A percentile compares a stretch with the other conserved stretches of the same genome.
These are phyloP conservation scores for Enteromius paludinosus DNA, from an alignment of 2,797 vertebrate genomes.

Conservation along the genomic window DNA sequence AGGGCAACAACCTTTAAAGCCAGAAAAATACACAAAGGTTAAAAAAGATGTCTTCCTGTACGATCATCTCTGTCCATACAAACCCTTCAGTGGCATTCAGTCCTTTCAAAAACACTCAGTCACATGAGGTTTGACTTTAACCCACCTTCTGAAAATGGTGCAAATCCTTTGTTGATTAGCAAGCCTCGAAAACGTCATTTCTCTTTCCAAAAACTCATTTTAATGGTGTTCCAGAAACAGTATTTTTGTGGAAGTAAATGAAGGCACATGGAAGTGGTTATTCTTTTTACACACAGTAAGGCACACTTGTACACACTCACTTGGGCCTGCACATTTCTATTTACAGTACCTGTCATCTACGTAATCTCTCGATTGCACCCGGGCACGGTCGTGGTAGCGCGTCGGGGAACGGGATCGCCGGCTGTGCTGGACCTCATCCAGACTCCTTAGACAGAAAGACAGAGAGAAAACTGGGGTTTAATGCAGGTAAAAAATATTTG, in stretches of 20 bases:
- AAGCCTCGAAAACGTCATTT: neutral
- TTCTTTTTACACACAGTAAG: neutral
- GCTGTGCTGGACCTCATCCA: slow-evolving; percentile 94
- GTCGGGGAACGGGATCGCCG: slow-evolving; percentile 94
- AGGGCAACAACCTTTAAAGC: slow-evolving; percentile 42
- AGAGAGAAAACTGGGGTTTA: neutral
- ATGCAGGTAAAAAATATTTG: neutral
- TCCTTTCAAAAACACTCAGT: neutral
- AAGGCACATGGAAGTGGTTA: slow-evolving; percentile 11
- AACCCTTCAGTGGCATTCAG: neutral
- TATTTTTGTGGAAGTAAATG: slow-evolving; percentile 5
- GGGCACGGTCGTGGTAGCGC: slow-evolving; percentile 88
- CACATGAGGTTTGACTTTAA: neutral
- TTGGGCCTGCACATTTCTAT: neutral
- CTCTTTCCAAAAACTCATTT: slow-evolving; percentile 7
- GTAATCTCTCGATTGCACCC: slow-evolving; percentile 83
- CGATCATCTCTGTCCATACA: neutral
- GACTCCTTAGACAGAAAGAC: slow-evolving; percentile 80
- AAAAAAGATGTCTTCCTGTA: slow-evolving; percentile 6
- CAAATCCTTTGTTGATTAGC: neutral
- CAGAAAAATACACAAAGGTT: slow-evolving; percentile 36
- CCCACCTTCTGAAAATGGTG: slow-evolving; percentile 15
- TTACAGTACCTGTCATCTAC: slow-evolving; percentile 97
- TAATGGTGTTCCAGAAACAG: neutral
- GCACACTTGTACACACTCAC: neutral